Conservation (phyloP, 2,797 vertebrate genomes). For the Megalops cyprinoides region DNA sequence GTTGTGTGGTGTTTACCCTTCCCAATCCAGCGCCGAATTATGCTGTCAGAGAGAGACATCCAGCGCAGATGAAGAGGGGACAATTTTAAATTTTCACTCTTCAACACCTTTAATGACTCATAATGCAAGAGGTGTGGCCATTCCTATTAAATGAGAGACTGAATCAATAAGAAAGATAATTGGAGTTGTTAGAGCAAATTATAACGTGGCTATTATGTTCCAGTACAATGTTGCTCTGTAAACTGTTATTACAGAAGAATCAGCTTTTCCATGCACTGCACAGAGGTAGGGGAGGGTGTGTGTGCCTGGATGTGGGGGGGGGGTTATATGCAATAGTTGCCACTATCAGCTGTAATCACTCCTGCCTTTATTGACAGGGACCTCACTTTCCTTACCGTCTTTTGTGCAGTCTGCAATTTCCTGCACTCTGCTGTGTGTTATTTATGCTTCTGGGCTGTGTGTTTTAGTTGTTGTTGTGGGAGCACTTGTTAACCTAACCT, state of each 20-base stretch:
- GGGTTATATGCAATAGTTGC: conserved; percentile 86
- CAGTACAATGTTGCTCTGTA: conserved; percentile 94
- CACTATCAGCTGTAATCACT: conserved; percentile 93
- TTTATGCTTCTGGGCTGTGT: conserved; percentile 39
- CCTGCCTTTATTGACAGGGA: conserved; percentile 93
- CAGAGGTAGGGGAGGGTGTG: conserved; percentile 34
- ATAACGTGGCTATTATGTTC: conserved; percentile 96
- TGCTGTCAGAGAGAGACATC: conserved; percentile 93
- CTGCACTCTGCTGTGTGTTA: conserved; percentile 58
- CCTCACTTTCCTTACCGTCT: conserved; percentile 86
- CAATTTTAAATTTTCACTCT: conserved; percentile 96
- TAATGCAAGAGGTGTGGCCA: conserved; percentile 96
- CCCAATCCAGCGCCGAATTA: conserved; percentile 90
- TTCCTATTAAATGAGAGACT: conserved; percentile 97
- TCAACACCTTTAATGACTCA: conserved; percentile 97
- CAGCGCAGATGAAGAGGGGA: conserved; percentile 79
- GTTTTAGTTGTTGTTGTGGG: conserved; percentile 5
- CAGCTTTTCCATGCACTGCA: conserved; percentile 78
- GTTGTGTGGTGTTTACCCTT: conserved; percentile 89
- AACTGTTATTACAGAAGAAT: conserved; percentile 92
- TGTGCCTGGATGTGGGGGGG: conserved; percentile 52
- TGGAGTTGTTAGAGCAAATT: conserved; percentile 99
- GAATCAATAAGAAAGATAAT: conserved; percentile 99
- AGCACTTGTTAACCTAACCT: not conserved
- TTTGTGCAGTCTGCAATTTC: conserved; percentile 97